Evolutionary conservation across 2,797 vertebrate genomes (phyloP), one percentile per base, ranked within the genome.

Genomic region (Leuciscus waleckii): DNA sequence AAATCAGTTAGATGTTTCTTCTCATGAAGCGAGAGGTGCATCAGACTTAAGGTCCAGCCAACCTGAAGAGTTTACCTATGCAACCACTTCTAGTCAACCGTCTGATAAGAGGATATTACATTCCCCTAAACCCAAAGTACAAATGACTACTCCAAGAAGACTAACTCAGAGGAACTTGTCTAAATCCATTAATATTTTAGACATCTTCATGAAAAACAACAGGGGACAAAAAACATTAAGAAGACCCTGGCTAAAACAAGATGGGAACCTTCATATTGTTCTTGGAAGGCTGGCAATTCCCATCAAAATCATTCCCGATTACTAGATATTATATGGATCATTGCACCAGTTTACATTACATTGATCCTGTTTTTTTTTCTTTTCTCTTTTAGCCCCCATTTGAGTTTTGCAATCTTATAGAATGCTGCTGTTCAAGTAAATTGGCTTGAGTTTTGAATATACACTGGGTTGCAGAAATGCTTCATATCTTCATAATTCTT

Each of bases 231-330:
- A 81, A 54, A 85, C 90, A 81, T 39, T 56, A 39, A 92, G 89
- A 67, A 84, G 43, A 26, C 71, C 87, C 26, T 91, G 73, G 63
- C 89, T 85, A 0, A 88, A 41, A 76, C 90, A 86, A 2, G 85
- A 94, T 2, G 90, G 87, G 78, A 93, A 93, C 83, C 90, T 96
- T 70, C 93, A 95, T 83, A 92, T 96, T 78, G 90, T 95, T 81
- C 77, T 96, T 84, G 95, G 95, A 92, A 94, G 92, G 87, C 91
- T 96, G 89, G 95, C 93, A 82, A 95, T 95, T 90, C 95, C 94
- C 21, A 89, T 96, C 76, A 94, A 89, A 91, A 95, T 96, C 29
- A 93, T 95, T 67, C 95, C 95, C 0, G 94, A 95, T 87, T 84
- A 92, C 41, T 94, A 94, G 82, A 56, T 69, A 84, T 37, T 26